phyloP scores from a whole-genome alignment of 2,888 invertebrate genomes.

The Saturnia japonica region DNA sequence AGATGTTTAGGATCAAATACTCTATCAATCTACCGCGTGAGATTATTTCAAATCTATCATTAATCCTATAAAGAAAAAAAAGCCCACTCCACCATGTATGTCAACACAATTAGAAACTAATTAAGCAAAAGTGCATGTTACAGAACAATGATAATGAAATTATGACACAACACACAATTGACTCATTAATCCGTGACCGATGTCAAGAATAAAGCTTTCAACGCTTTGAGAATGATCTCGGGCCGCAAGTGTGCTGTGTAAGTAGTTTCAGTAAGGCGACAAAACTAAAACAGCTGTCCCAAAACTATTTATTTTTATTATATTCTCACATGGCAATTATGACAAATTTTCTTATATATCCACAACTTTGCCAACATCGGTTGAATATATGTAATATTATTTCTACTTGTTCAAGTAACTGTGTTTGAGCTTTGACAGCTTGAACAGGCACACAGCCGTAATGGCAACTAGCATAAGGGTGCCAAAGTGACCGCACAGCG shows the following conservation, averaged over 20 bases:
- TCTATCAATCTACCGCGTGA: too few species aligned
- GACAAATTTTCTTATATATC: too few species aligned
- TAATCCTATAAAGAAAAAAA: neutral
- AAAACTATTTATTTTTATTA: neutral
- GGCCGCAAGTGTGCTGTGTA: conserved; percentile 20
- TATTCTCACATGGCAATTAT: neutral
- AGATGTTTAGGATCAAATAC: too few species aligned
- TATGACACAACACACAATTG: conserved; percentile 32
- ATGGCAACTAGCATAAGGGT: too few species aligned
- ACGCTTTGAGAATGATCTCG: conserved; percentile 31
- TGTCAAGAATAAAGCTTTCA: conserved; percentile 50
- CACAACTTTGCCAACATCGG: neutral
- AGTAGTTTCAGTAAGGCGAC: conserved; percentile 7
- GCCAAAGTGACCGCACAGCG: too few species aligned
- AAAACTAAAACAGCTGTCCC: too few species aligned
- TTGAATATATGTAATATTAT: too few species aligned
- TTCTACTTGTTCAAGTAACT: too few species aligned
- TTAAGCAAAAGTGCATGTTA: conserved; percentile 15
- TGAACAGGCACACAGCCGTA: too few species aligned
- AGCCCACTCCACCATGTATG: neutral
- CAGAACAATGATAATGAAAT: conserved; percentile 16
- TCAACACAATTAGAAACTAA: conserved; percentile 3
- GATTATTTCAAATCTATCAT: too few species aligned
- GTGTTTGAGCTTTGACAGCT: too few species aligned
- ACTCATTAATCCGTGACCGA: conserved; percentile 48